These are phyloP conservation scores for Pholis gunnellus DNA, from an alignment of 2,113 vertebrate species.

Conservation along the genomic window DNA sequence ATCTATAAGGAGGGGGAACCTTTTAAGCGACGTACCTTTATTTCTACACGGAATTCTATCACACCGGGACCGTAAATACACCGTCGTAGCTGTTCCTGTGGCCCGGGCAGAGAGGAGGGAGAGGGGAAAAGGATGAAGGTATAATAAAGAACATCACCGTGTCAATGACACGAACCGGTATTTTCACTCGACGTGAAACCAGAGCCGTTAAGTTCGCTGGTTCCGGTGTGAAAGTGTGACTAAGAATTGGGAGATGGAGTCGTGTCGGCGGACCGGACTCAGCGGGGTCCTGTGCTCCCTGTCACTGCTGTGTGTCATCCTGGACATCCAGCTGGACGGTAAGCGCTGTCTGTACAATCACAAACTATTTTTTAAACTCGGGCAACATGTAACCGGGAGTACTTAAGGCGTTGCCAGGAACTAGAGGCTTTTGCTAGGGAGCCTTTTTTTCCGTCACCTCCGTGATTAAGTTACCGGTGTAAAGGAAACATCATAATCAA, in stretches of 20 bases:
- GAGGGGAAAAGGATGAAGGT: constrained; percentile 2
- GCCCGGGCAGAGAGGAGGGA: background rate
- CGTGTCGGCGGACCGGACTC: constrained; percentile 79
- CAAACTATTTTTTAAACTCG: background rate
- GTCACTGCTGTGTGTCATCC: constrained; percentile 85
- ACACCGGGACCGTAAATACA: constrained; percentile 76
- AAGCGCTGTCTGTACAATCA: background rate
- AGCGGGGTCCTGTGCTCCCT: constrained; percentile 83
- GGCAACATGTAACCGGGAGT: background rate
- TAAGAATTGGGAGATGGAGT: constrained; percentile 69
- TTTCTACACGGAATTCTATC: constrained; percentile 74
- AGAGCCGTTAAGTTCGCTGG: constrained; percentile 25
- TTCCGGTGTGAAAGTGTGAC: constrained; percentile 31
- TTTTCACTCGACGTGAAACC: background rate
- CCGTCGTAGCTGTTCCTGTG: constrained; percentile 9
- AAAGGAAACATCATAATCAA: background rate
- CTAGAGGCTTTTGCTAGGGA: background rate
- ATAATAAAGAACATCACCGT: background rate
- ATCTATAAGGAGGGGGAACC: constrained; percentile 45
- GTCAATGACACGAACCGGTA: constrained; percentile 44
- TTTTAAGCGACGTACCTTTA: background rate
- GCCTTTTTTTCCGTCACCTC: background rate
- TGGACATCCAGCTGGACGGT: constrained; percentile 89
- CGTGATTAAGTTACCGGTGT: no score
- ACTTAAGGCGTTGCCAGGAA: background rate